Evolutionary conservation across 1,140 invertebrate genomes (phyloP).

Genomic region (Danaus plexippus): DNA sequence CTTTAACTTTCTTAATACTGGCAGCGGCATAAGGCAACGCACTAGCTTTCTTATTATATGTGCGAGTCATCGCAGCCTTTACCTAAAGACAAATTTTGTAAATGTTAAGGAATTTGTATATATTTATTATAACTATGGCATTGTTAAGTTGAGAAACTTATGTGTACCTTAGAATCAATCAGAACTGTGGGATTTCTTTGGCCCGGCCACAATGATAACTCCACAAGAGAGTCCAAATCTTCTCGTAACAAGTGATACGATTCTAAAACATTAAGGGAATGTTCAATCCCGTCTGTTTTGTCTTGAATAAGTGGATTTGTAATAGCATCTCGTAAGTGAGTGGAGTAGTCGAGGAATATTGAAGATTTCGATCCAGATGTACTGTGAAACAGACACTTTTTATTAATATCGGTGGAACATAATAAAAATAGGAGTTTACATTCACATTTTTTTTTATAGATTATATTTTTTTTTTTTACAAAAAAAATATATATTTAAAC

Average conservation of each 20-base stretch:
- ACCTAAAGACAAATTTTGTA: slow-evolving; percentile 68
- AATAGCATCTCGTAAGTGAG: slow-evolving; percentile 80
- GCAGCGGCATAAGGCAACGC: slow-evolving; percentile 80
- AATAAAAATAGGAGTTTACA: too few relatives aligned
- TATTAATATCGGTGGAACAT: slow-evolving; percentile 2
- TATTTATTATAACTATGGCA: too few relatives aligned
- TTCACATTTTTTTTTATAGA: too few relatives aligned
- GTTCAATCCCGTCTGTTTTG: slow-evolving; percentile 80
- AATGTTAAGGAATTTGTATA: not conserved
- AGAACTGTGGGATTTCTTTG: slow-evolving; percentile 81
- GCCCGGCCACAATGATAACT: slow-evolving; percentile 88
- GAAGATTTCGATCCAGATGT: slow-evolving; percentile 84
- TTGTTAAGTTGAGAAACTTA: too few relatives aligned
- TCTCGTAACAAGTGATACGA: slow-evolving; percentile 90
- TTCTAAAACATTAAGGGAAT: slow-evolving; percentile 84
- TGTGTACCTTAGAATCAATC: slow-evolving; percentile 83
- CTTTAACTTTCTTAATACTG: slow-evolving; percentile 67
- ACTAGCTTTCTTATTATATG: slow-evolving; percentile 88
- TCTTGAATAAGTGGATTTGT: slow-evolving; percentile 80
- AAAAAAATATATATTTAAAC: too few relatives aligned
- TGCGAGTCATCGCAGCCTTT: slow-evolving; percentile 93
- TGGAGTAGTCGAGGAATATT: slow-evolving; percentile 87
- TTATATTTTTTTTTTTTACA: too few relatives aligned
- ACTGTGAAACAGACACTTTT: slow-evolving; percentile 52
- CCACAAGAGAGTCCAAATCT: slow-evolving; percentile 90